Percentiles rank a stretch among this genome's conserved stretches.
These are phyloP conservation scores for Turritopsis dohrnii DNA, from an alignment of 30 jellyfish, hydroid and myxozoan genomes.

Conservation along the genomic window DNA sequence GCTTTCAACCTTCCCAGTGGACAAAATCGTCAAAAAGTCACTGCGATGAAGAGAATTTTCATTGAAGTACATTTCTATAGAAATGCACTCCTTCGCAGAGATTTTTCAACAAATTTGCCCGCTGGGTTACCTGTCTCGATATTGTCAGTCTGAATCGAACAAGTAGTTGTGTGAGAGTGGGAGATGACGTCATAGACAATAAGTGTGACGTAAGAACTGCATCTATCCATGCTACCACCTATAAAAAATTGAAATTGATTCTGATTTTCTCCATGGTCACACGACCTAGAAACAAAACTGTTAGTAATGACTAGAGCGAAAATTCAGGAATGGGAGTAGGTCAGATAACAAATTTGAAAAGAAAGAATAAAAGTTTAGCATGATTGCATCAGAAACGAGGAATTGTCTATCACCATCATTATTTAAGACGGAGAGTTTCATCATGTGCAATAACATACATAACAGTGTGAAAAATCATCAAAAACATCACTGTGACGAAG, in stretches of 20 bases:
- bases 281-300: too few species aligned
- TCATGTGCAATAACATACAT: neutral
- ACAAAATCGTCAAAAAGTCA: too few species aligned
- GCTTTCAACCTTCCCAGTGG: too few species aligned
- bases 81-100: too few species aligned
- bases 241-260: neutral
- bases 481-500: neutral
- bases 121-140: conserved; percentile 33
- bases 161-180: neutral
- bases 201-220: conserved; percentile 25
- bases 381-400: conserved; percentile 47
- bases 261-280: too few species aligned
- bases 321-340: too few species aligned
- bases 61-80: too few species aligned
- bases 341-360: too few species aligned
- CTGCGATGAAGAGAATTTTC: too few species aligned
- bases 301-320: too few species aligned
- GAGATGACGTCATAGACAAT: conserved; percentile 19
- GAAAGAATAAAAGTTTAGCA: neutral
- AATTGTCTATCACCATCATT: conserved; percentile 17
- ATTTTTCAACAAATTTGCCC: too few species aligned
- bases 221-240: conserved; percentile 34
- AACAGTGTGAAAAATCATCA: neutral
- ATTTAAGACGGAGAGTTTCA: conserved; percentile 20
- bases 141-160: neutral